Base-by-base conservation (phyloP, 1,140 invertebrate genomes). In the Drosophila bocqueti region DNA sequence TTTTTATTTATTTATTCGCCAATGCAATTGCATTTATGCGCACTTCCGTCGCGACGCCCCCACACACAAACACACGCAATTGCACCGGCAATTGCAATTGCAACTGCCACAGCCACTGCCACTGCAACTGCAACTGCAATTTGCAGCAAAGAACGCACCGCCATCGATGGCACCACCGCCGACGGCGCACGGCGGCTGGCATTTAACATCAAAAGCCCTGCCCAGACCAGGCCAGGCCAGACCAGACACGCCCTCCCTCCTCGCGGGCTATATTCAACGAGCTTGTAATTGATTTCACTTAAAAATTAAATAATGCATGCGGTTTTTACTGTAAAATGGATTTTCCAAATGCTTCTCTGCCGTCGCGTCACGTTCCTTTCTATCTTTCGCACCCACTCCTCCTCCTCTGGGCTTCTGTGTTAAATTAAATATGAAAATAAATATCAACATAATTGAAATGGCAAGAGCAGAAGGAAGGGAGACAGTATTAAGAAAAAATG, bases 301-400 rank as follows among this genome's bases (percentile, higher is more conserved):
- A 91, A 91, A 91, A 91, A 84, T 91, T 91, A 91, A 91, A 91
- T 91, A 91, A 91, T 91, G 68, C 81, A 91, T 91, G 89, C 81
- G 87, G 85, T 90, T 90, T 90, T 90, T 79, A 90, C 81, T 90
- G 85, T 80, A 90, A 90, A 90, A 90, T 90, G 85, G 63, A 85
- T 90, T 90, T 90, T 55, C 61, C 65, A 90, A 90, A 87, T 81
- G 69, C 65, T 62, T 34, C 60, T 57, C 54, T 15, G 52, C 24
- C 18, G 31, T 43, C 38, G 46, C 76, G 29, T 31, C 71, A 55
- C 45, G 54, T 43, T 55, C 36, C 64, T 42, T 50, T 72, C 54
- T 43, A 42, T 26, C 15, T 34, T 78, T 50, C 15, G 34, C 72
- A 72, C 47, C n/a, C 36, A 40, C 31, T 29, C 15, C 5, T 29